phyloP scores from a whole-genome alignment of 1,140 invertebrate genomes.

The Probaryconus sp. region DNA sequence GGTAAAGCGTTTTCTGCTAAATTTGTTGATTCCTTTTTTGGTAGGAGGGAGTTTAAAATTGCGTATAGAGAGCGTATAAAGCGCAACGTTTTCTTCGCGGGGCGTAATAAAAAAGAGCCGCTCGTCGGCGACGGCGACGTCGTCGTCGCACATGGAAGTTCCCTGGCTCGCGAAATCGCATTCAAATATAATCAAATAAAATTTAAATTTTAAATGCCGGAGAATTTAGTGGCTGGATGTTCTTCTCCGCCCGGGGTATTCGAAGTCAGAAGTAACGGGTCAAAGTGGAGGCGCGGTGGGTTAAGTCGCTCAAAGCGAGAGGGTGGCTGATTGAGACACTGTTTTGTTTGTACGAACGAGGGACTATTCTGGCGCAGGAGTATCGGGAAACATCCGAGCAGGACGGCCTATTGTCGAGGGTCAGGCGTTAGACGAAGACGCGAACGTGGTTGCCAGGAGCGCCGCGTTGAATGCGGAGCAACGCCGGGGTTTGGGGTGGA shows the following conservation, averaged over 20 bases:
- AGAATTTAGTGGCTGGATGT: constrained; percentile 60
- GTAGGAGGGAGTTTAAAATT: too few species aligned
- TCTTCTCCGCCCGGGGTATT: constrained; percentile 68
- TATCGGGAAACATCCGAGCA: constrained; percentile 26
- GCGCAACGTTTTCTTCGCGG: too few species aligned
- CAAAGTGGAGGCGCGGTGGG: constrained; percentile 65
- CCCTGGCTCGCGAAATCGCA: constrained; percentile 72
- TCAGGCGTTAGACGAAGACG: constrained; percentile 16
- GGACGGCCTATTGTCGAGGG: background rate
- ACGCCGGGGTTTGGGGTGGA: constrained; percentile 32
- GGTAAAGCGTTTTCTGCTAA: too few species aligned
- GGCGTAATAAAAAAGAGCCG: constrained; percentile 34
- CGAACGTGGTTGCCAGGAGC: constrained; percentile 45
- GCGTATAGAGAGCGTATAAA: too few species aligned
- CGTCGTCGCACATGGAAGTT: constrained; percentile 13
- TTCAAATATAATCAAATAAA: constrained; percentile 80
- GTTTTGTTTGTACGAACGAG: constrained; percentile 73
- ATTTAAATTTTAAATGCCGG: constrained; percentile 78
- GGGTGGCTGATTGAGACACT: constrained; percentile 76
- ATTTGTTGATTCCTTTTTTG: too few species aligned
- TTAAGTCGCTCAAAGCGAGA: constrained; percentile 65
- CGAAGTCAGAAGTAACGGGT: constrained; percentile 74
- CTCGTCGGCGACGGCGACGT: constrained; percentile 16
- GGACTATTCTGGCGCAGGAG: constrained; percentile 38
- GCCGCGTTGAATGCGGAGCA: constrained; percentile 32